Evolutionary conservation across 2,113 vertebrate species (phyloP), one percentile per base, ranked within the genome.

Genomic region (Psittacula cyanocephala): DNA sequence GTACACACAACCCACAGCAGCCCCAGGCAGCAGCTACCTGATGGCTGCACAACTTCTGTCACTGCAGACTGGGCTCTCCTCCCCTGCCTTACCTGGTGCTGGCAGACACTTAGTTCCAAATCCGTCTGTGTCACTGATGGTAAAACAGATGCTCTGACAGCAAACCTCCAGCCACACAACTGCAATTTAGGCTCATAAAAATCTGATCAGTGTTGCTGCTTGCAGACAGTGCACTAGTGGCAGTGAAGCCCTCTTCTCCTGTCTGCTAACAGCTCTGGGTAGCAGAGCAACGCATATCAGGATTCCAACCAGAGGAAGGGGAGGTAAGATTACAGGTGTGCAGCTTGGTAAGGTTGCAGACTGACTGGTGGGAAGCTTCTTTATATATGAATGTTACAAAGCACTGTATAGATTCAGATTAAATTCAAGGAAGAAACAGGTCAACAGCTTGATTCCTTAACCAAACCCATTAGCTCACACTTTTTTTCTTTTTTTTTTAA

Each of bases 41-140:
- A 57, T 13, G 75, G 67, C 67, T 44, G 43, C 68, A 31, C 12
- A 46, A 29, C 22, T 35, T 35, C 24, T 53, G 63, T 43, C 63
- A 25, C 70, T 6, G 8, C 78, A 76, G 25, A 27, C 3, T 2
- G 23, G 35, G 37, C 65, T 84, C 7, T 82, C 47, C 80, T 47
- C 5, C 39, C 31, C 50, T 69, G 64, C 44, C 62, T 49, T 37
- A 65, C 76, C 75, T 63, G 35, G 9, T 39, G 37, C 80, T n/a
- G 53, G 62, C 78, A 88, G 67, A 11, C 0, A 0, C 49, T 33
- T 64, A 23, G 49, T 17, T 20, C 44, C 64, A 25, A 44, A 64
- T 24, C 62, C 4, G 60, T 33, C 62, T 5, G 46, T 59, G 75
- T 10, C 83, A 74, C 1, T 1, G 0, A 14, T 5, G 6, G 12